phyloP scores from a whole-genome alignment of 2,888 invertebrate species.

The Globia sparganii region DNA sequence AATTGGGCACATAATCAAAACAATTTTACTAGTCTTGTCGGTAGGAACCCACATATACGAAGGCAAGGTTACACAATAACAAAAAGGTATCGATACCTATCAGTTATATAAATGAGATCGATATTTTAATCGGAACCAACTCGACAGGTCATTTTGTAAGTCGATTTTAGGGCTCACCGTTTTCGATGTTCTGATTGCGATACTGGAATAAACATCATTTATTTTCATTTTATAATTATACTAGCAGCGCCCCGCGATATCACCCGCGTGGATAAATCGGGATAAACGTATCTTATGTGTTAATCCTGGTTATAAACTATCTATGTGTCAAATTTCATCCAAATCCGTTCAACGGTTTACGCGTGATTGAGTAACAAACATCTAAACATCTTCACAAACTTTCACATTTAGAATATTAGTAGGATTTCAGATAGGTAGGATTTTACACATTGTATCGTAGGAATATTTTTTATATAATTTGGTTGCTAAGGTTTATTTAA shows the following conservation, averaged over 20 bases:
- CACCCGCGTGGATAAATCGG: too few relatives aligned
- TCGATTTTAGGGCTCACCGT: slow-evolving; percentile 53
- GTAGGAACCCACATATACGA: background rate
- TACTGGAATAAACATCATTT: slow-evolving; percentile 15
- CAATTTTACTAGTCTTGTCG: too few relatives aligned
- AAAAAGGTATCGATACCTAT: slow-evolving; percentile 53
- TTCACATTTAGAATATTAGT: too few relatives aligned
- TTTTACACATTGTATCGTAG: background rate
- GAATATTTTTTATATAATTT: background rate
- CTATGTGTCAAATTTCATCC: too few relatives aligned
- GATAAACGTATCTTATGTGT: too few relatives aligned
- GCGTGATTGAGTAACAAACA: too few relatives aligned
- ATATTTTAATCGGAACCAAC: slow-evolving; percentile 64
- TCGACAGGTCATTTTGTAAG: slow-evolving; percentile 60
- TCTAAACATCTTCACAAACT: too few relatives aligned
- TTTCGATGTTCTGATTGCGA: slow-evolving; percentile 46
- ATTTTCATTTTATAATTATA: too few relatives aligned
- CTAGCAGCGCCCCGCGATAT: too few relatives aligned
- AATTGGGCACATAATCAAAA: background rate
- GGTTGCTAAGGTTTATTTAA: background rate
- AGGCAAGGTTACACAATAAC: slow-evolving; percentile 42
- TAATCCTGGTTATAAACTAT: too few relatives aligned
- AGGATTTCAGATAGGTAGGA: background rate
- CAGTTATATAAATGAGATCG: slow-evolving; percentile 63
- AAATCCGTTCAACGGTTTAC: too few relatives aligned